Conservation (phyloP, 2,113 vertebrate species). For the Prunella fulvescens region DNA sequence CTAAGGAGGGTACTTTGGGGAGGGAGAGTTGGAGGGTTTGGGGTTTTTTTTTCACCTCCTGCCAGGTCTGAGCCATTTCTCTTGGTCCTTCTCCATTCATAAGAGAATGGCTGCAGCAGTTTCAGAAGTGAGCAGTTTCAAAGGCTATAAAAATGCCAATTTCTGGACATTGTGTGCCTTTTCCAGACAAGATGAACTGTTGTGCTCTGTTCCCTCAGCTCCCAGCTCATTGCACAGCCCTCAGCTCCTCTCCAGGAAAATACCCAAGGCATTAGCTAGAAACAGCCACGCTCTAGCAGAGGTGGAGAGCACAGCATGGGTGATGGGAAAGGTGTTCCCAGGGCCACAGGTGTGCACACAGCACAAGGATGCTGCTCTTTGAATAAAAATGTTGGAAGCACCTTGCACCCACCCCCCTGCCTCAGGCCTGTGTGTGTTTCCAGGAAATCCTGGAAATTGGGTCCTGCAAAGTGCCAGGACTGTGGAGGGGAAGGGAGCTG, state of each 20-base stretch:
- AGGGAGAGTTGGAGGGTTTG: neutral
- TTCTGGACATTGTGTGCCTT: neutral
- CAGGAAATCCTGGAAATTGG: neutral
- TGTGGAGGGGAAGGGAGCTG: neutral
- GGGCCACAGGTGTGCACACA: neutral
- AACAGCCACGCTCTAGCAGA: rapidly evolving
- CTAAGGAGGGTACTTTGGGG: neutral
- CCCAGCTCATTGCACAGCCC: neutral
- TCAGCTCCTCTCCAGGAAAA: neutral
- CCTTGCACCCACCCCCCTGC: neutral
- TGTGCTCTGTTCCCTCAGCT: neutral
- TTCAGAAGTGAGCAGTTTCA: neutral
- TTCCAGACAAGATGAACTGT: neutral
- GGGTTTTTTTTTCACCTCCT: neutral
- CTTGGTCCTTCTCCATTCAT: neutral
- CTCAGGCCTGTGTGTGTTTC: neutral
- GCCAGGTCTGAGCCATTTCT: neutral
- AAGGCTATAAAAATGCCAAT: neutral
- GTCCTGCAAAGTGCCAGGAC: neutral
- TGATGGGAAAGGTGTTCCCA: neutral
- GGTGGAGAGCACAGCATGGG: neutral
- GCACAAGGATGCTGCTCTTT: neutral
- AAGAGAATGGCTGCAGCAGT: neutral
- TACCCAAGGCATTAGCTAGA: neutral
- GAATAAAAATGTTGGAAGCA: neutral